Conservation (phyloP, 1,140 invertebrate genomes). For the Caerostris extrusa region DNA sequence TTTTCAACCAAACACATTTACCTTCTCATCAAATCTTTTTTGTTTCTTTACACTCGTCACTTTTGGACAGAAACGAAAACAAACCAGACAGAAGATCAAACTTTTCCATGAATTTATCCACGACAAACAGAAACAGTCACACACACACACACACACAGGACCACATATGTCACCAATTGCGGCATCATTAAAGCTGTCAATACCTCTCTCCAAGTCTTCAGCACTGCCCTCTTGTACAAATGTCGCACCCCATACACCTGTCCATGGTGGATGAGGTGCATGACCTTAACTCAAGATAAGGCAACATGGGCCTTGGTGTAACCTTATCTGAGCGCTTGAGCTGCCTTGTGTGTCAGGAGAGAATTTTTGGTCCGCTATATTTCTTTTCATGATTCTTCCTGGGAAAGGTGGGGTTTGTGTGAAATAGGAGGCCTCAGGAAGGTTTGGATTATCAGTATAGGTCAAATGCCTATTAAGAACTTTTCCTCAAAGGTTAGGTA, state of each 20-base stretch:
- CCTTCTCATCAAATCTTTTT: neutral
- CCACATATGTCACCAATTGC: conserved; percentile 34
- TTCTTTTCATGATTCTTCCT: neutral
- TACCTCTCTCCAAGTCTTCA: conserved; percentile 27
- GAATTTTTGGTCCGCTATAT: neutral
- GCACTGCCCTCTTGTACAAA: conserved; percentile 35
- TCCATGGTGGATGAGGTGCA: neutral
- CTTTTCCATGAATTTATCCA: neutral
- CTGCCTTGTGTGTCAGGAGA: neutral
- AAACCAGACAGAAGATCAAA: neutral
- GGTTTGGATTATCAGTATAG: neutral
- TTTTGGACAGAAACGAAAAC: neutral
- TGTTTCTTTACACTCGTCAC: neutral
- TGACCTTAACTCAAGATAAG: neutral
- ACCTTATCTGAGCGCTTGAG: conserved; percentile 25
- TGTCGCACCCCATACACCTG: conserved; percentile 31
- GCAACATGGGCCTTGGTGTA: conserved; percentile 5
- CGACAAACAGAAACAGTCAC: neutral
- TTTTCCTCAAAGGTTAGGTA: neutral
- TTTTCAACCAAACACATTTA: too few relatives aligned
- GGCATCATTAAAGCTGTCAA: conserved; percentile 51
- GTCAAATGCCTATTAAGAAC: conserved; percentile 47
- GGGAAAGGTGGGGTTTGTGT: conserved; percentile 3
- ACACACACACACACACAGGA: neutral
- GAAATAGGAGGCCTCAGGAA: neutral